phyloP scores from a whole-genome alignment of 2,888 invertebrate genomes.

The Zonitis immaculata region DNA sequence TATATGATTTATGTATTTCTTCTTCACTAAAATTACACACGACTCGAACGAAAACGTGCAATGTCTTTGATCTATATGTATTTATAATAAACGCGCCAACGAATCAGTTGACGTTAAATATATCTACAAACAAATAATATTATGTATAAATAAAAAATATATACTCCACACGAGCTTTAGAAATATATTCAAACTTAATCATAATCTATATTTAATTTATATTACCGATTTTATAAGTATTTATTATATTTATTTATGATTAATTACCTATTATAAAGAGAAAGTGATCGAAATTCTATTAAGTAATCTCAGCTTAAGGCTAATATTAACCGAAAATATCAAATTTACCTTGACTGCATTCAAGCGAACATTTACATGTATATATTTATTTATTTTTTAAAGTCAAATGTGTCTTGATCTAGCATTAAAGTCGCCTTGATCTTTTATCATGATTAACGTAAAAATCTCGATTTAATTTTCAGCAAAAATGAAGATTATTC shows the following conservation, averaged over 20 bases:
- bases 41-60: constrained; percentile 10
- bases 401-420: not conserved
- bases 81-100: constrained; percentile 1
- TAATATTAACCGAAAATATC: not conserved
- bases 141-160: not conserved
- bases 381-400: too few relatives aligned
- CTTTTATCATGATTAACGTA: not conserved
- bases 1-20: constrained; percentile 2
- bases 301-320: not conserved
- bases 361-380: not conserved
- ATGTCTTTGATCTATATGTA: not conserved
- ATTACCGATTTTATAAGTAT: not conserved
- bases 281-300: not conserved
- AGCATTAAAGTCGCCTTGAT: not conserved
- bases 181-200: not conserved
- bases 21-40: constrained; percentile 8
- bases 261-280: too few relatives aligned
- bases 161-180: not conserved
- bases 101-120: not conserved
- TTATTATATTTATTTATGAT: not conserved
- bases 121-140: too few relatives aligned
- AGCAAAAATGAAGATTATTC: constrained; percentile 91
- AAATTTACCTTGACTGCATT: not conserved
- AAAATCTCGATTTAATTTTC: constrained; percentile 53
- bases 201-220: not conserved